These are phyloP conservation scores for Philereme transversata DNA, from an alignment of 2,888 invertebrate genomes.

Conservation along the genomic window DNA sequence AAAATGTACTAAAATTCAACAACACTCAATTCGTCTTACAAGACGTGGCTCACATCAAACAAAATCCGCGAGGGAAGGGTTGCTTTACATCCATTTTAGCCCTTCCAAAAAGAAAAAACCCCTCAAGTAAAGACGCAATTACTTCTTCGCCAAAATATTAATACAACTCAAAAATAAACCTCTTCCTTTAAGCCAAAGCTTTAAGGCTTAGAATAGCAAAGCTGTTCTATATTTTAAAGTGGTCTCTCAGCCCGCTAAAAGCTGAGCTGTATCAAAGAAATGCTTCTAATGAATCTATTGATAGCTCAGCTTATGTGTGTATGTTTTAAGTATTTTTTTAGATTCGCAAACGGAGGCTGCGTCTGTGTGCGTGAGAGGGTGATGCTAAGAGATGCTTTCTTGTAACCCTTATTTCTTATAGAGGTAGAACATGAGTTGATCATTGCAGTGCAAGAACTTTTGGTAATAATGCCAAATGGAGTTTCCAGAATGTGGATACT, in stretches of 20 bases:
- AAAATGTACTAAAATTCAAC: slow-evolving; percentile 26
- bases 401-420: slow-evolving; percentile 80
- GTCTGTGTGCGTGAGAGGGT: slow-evolving; percentile 72
- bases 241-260: slow-evolving; percentile 69
- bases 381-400: slow-evolving; percentile 80
- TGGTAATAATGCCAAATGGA: too few species aligned
- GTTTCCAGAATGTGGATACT: not conserved
- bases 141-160: slow-evolving; percentile 59
- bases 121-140: slow-evolving; percentile 78
- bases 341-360: slow-evolving; percentile 55
- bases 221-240: slow-evolving; percentile 37
- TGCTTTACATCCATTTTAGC: slow-evolving; percentile 48
- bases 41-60: slow-evolving; percentile 51
- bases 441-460: slow-evolving; percentile 25
- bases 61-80: slow-evolving; percentile 36
- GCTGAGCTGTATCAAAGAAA: slow-evolving; percentile 79
- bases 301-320: slow-evolving; percentile 71
- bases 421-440: slow-evolving; percentile 51
- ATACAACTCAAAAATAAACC: slow-evolving; percentile 24
- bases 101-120: slow-evolving; percentile 67
- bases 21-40: slow-evolving; percentile 52
- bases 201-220: slow-evolving; percentile 50
- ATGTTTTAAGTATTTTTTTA: slow-evolving; percentile 71
- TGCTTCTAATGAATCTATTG: slow-evolving; percentile 82
- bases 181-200: not conserved